Base-by-base conservation (phyloP, 2,888 invertebrate species). In the Acleris emargana region DNA sequence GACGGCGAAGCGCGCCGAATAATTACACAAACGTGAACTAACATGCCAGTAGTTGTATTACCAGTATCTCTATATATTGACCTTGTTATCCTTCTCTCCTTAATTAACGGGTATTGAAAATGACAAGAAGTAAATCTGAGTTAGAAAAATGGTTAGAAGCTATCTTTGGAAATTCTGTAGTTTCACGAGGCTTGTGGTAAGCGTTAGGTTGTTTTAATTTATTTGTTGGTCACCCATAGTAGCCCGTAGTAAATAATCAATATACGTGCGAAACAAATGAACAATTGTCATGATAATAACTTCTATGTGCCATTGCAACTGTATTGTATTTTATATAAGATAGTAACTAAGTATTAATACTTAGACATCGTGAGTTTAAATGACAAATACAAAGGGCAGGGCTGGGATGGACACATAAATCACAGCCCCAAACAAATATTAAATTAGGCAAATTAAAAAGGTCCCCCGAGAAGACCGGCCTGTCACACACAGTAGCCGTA, bases 401-500 rank as follows among this genome's bases (percentile, higher is more conserved):
- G 59, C 50, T 1, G 43, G 64, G 54, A 60, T 55, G 54, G 54
- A 32, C 49, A 22, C 59, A 64, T 64, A 60, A 64, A 64, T 64
- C 64, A 64, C 50, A 50, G 59, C 54, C 54, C 54, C 43, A 55
- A 64, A 60, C 64, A 64, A 64, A 59, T 60, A 64, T 55, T 28
- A 55, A 64, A 64, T 64, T 60, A 64, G 64, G 64, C 42, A 64
- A 64, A 64, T 64, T 55, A 64, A 64, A 64, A 64, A 64, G 54
- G 54, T 55, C 28, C 64, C 55, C 17, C 16, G 59, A 42, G 53
- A 20, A 54, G 25, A 32, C 47, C 53, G 51, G 17, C 32, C 3
- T n/a, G 25, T 20, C 28, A 22, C 54, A 20, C 43, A 38, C 58
- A 25, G 17, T 54, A 11, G 43, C 59, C 18, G 20, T 50, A 49